Conservation (phyloP, 2,797 vertebrate species). For the Betta splendens region DNA sequence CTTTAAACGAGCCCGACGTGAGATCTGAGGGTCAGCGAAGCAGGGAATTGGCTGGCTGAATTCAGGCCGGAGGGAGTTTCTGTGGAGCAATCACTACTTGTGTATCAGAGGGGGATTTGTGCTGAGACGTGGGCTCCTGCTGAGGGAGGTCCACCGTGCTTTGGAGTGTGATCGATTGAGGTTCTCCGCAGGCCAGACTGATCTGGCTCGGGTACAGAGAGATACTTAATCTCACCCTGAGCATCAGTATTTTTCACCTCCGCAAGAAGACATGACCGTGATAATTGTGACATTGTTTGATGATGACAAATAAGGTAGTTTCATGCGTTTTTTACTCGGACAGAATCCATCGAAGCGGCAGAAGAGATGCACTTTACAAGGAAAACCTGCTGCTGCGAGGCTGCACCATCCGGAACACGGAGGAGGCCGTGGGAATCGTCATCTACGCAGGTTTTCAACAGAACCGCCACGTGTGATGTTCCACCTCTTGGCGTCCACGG, state of each 20-base stretch:
- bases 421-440: conserved; percentile 93
- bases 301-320: not conserved
- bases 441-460: conserved; percentile 90
- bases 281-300: conserved; percentile 11
- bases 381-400: conserved; percentile 95
- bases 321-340: conserved; percentile 9
- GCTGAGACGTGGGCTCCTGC: conserved; percentile 59
- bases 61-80: conserved; percentile 19
- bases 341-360: conserved; percentile 83
- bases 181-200: conserved; percentile 39
- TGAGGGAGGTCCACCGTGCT: conserved; percentile 32
- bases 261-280: conserved; percentile 1
- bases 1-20: conserved; percentile 26
- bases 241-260: conserved; percentile 17
- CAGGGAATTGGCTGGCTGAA: conserved; percentile 38
- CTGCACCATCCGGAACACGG: conserved; percentile 96
- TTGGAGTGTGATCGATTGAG: conserved; percentile 58
- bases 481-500: conserved; percentile 10
- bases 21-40: conserved; percentile 34
- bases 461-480: not conserved
- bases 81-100: conserved; percentile 20
- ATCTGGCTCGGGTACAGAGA: conserved; percentile 10
- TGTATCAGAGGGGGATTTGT: conserved; percentile 56
- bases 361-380: conserved; percentile 91
- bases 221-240: conserved; percentile 6